phyloP scores from a whole-genome alignment of 2,797 vertebrate species.

The Sebastes taczanowskii region DNA sequence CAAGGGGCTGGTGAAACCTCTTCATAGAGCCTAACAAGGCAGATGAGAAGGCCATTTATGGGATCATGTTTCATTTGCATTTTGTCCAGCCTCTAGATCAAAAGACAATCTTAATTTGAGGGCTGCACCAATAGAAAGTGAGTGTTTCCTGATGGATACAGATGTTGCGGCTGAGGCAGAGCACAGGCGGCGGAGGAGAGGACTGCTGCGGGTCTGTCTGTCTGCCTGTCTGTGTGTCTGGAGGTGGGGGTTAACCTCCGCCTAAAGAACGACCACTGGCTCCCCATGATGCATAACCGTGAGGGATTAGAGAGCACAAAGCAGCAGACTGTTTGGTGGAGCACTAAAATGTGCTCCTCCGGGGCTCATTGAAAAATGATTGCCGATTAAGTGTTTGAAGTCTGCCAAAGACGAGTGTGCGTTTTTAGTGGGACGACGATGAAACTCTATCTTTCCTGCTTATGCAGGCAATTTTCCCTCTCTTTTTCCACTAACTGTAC shows the following conservation, averaged over 20 bases:
- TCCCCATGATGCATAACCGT: slow-evolving; percentile 83
- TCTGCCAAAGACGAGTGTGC: slow-evolving; percentile 82
- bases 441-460: slow-evolving; percentile 88
- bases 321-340: slow-evolving; percentile 83
- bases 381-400: slow-evolving; percentile 87
- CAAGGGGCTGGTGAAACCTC: slow-evolving; percentile 63
- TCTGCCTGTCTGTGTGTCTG: slow-evolving; percentile 54
- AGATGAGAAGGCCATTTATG: slow-evolving; percentile 83
- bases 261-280: slow-evolving; percentile 74
- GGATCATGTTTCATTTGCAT: slow-evolving; percentile 84
- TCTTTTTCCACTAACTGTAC: slow-evolving; percentile 83
- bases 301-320: slow-evolving; percentile 84
- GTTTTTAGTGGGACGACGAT: slow-evolving; percentile 81
- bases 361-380: slow-evolving; percentile 88
- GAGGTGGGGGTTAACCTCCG: slow-evolving; percentile 77
- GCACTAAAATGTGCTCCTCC: slow-evolving; percentile 85
- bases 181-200: slow-evolving; percentile 46
- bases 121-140: slow-evolving; percentile 78
- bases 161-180: slow-evolving; percentile 75
- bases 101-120: slow-evolving; percentile 81
- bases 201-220: slow-evolving; percentile 57
- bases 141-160: slow-evolving; percentile 82
- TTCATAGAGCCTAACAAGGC: slow-evolving; percentile 80
- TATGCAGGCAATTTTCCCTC: slow-evolving; percentile 86
- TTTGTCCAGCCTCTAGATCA: slow-evolving; percentile 83